phyloP scores from a whole-genome alignment of 2,888 invertebrate genomes.

The Erynnis tages region DNA sequence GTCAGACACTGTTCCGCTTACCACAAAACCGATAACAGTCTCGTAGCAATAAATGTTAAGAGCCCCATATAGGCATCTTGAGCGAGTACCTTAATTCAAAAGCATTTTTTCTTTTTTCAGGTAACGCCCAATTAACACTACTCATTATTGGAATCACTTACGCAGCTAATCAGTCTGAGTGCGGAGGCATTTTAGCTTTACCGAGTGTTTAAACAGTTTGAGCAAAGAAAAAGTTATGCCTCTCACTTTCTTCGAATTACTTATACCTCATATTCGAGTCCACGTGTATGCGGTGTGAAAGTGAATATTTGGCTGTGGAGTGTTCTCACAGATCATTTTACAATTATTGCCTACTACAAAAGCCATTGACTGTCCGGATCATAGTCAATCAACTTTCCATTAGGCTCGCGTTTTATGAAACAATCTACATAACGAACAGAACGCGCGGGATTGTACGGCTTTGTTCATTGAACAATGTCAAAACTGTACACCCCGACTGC shows the following conservation, averaged over 20 bases:
- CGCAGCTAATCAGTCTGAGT: slow-evolving; percentile 28
- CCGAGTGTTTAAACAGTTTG: slow-evolving; percentile 53
- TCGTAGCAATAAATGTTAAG: slow-evolving; percentile 28
- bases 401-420: slow-evolving; percentile 39
- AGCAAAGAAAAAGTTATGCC: slow-evolving; percentile 69
- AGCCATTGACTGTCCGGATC: slow-evolving; percentile 45
- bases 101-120: slow-evolving; percentile 43
- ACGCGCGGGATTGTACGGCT: slow-evolving; percentile 12
- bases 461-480: slow-evolving; percentile 5
- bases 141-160: slow-evolving; percentile 23
- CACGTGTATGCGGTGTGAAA: slow-evolving; percentile 62
- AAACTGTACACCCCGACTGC: not conserved
- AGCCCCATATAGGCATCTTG: too few relatives aligned
- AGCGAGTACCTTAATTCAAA: not conserved
- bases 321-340: slow-evolving; percentile 49
- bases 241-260: slow-evolving; percentile 72
- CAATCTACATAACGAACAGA: slow-evolving; percentile 23
- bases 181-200: slow-evolving; percentile 23
- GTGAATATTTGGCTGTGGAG: slow-evolving; percentile 54
- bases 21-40: slow-evolving; percentile 36
- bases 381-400: slow-evolving; percentile 55
- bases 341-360: slow-evolving; percentile 47
- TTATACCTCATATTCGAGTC: slow-evolving; percentile 54
- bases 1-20: slow-evolving; percentile 33
- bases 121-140: slow-evolving; percentile 35